A percentile compares a stretch with the other conserved stretches of the same genome.
Evolutionary conservation across 2,113 vertebrate species (phyloP).

Genomic region (Dipodomys merriami): DNA sequence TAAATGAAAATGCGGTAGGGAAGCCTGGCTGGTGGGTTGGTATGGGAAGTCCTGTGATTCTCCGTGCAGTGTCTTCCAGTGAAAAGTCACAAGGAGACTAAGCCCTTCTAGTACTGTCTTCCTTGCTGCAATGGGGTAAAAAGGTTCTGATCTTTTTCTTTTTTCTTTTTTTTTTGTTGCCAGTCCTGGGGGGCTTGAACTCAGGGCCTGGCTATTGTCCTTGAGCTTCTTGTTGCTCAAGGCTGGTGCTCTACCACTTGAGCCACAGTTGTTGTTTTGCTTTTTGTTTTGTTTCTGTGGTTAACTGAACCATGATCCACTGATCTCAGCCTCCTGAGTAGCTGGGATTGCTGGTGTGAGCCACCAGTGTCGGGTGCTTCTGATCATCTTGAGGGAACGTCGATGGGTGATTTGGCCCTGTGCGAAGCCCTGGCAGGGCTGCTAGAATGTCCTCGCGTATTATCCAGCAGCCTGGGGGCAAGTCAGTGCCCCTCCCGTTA

Average conservation of each 20-base stretch:
- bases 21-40: not conserved
- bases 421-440: rapidly evolving
- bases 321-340: no score
- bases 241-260: no score
- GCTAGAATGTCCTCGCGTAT: no score
- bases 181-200: no score
- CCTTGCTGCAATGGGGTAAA: not conserved
- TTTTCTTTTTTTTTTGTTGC: no score
- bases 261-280: no score
- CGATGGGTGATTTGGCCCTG: no score
- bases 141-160: not conserved
- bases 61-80: not conserved
- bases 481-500: rapidly evolving
- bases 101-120: not conserved
- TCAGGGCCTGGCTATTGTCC: no score
- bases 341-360: no score
- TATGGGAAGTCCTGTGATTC: not conserved
- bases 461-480: not conserved
- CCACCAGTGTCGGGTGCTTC: not conserved
- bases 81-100: not conserved
- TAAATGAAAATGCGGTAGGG: not conserved
- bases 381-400: not conserved
- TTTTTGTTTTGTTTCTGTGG: no score
- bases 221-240: no score
- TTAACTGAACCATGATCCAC: no score